A percentile compares a stretch with the other conserved stretches of the same genome.
Conservation (phyloP, 2,888 invertebrate species). For the Hirtodrosophila alboralis region DNA sequence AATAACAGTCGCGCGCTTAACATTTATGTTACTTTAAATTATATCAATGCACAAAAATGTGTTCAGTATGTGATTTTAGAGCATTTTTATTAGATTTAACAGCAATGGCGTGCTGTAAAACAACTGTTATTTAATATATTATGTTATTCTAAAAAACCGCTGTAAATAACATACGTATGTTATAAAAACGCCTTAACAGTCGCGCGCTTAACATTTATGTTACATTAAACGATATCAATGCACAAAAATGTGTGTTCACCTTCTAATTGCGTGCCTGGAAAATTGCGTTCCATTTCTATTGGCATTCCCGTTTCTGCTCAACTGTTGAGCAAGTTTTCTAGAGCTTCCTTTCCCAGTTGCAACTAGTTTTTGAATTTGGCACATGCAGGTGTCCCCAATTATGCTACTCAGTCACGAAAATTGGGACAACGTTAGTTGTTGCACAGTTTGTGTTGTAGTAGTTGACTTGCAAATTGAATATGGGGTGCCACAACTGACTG, state of each 20-base stretch:
- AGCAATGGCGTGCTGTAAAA: no score
- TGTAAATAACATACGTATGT: no score
- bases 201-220: slow-evolving; percentile 9
- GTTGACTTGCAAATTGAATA: slow-evolving; percentile 68
- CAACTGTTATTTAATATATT: no score
- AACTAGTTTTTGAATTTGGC: slow-evolving; percentile 76
- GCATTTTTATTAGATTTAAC: no score
- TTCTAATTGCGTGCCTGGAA: slow-evolving; percentile 52
- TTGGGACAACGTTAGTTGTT: slow-evolving; percentile 75
- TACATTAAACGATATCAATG: slow-evolving; percentile 9
- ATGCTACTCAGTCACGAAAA: slow-evolving; percentile 53
- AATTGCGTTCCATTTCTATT: slow-evolving; percentile 57
- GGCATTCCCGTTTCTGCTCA: slow-evolving; percentile 21
- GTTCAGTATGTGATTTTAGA: no score
- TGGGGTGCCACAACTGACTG: slow-evolving; percentile 26
- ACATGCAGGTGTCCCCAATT: slow-evolving; percentile 80
- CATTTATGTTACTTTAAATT: no score
- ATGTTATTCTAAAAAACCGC: no score
- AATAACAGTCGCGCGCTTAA: no score
- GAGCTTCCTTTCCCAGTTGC: slow-evolving; percentile 31
- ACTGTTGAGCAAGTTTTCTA: slow-evolving; percentile 12
- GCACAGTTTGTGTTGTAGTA: slow-evolving; percentile 2
- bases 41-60: no score
- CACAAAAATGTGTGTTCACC: slow-evolving; percentile 17
- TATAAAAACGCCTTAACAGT: slow-evolving; percentile 8